phyloP scores from a whole-genome alignment of 1,140 invertebrate genomes.

The Drosophila ercepeae region DNA sequence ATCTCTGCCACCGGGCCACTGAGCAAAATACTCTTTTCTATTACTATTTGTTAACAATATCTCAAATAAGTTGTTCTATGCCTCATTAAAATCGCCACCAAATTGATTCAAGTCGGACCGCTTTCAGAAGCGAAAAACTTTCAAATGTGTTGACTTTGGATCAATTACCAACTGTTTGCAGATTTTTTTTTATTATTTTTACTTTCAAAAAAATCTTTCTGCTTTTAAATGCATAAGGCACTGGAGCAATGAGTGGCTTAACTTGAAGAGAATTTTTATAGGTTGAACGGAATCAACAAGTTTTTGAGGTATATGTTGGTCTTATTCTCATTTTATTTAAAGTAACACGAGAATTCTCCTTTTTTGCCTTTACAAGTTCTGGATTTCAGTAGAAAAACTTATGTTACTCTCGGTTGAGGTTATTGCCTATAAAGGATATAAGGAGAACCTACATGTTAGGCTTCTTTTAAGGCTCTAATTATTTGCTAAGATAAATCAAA shows the following conservation, averaged over 20 bases:
- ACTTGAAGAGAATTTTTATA: background rate
- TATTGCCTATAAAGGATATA: too few species aligned
- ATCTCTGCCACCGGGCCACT: slow-evolving; percentile 36
- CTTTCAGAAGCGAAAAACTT: background rate
- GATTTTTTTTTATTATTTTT: background rate
- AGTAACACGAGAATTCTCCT: too few species aligned
- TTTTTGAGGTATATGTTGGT: too few species aligned
- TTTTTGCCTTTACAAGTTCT: too few species aligned
- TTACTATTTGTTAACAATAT: background rate
- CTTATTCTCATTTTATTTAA: too few species aligned
- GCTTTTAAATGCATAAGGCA: background rate
- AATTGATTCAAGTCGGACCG: background rate
- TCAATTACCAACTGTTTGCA: background rate
- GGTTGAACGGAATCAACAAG: too few species aligned
- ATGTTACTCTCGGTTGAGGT: too few species aligned
- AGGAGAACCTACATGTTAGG: too few species aligned
- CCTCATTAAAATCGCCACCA: background rate
- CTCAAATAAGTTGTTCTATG: background rate
- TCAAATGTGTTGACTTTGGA: background rate
- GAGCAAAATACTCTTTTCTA: slow-evolving; percentile 9
- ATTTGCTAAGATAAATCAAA: background rate
- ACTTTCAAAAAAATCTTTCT: background rate
- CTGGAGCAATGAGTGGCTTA: background rate
- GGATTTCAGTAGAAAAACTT: too few species aligned
- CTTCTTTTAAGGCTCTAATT: background rate